Evolutionary conservation across 2,797 vertebrate species (phyloP).

Genomic region (Falco novaeseelandiae): DNA sequence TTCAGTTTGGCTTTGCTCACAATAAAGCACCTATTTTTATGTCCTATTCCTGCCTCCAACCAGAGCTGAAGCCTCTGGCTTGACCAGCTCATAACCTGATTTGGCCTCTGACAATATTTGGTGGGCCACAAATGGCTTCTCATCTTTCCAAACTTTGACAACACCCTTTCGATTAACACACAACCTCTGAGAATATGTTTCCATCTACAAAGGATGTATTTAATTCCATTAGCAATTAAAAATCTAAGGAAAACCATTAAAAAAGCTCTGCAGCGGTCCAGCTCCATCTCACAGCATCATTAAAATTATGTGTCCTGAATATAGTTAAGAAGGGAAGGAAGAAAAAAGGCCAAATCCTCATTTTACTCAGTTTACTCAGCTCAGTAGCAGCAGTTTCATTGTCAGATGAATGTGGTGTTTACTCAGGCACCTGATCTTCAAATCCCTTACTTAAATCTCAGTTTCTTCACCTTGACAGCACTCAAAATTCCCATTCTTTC

Average conservation of each 20-base stretch:
- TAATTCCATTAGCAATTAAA: neutral
- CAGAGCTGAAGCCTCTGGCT: neutral
- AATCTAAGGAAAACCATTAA: neutral
- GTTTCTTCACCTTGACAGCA: neutral
- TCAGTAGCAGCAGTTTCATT: accelerated
- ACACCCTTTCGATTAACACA: neutral
- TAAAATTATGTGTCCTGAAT: neutral
- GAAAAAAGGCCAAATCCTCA: neutral
- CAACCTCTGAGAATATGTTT: neutral
- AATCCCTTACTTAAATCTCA: neutral
- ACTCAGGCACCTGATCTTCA: neutral
- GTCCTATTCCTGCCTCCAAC: neutral
- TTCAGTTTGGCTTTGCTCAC: neutral
- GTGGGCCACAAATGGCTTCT: neutral
- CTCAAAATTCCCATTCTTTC: neutral
- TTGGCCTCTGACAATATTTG: neutral
- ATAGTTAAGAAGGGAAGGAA: neutral
- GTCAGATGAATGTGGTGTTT: neutral
- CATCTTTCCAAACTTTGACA: neutral
- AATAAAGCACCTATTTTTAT: neutral
- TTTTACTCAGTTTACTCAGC: neutral
- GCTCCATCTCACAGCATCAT: neutral
- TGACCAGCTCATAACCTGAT: neutral
- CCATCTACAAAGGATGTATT: neutral
- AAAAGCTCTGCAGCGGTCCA: neutral